Conservation (phyloP, 2,113 vertebrate genomes). For the Zosterops borbonicus region DNA sequence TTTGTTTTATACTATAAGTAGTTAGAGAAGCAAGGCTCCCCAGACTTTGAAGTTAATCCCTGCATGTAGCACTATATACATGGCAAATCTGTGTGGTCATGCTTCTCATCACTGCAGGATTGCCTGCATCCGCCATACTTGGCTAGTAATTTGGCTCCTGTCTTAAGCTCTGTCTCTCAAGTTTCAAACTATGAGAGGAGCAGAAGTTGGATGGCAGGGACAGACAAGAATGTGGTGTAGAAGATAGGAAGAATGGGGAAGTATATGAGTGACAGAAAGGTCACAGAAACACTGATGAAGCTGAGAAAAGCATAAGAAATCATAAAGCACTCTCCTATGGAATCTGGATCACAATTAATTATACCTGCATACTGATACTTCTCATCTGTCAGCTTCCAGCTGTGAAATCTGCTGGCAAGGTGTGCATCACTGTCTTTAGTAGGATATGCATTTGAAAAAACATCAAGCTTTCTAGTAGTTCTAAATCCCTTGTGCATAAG, state of each 20-base stretch:
- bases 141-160: background rate
- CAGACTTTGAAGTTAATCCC: background rate
- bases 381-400: background rate
- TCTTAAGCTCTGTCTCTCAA: background rate
- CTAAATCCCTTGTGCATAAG: background rate
- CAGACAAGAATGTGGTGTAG: background rate
- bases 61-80: background rate
- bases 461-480: background rate
- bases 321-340: background rate
- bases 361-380: background rate
- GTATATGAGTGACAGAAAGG: background rate
- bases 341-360: background rate
- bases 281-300: background rate
- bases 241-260: background rate
- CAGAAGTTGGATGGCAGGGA: background rate
- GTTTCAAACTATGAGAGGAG: background rate
- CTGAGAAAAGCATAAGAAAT: background rate
- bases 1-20: background rate
- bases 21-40: background rate
- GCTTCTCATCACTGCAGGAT: background rate
- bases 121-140: background rate
- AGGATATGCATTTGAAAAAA: background rate
- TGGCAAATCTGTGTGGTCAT: background rate
- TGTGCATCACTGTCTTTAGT: background rate
- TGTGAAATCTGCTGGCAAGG: background rate